Conservation (phyloP, 1,140 invertebrate genomes). For the Papilio xuthus region DNA sequence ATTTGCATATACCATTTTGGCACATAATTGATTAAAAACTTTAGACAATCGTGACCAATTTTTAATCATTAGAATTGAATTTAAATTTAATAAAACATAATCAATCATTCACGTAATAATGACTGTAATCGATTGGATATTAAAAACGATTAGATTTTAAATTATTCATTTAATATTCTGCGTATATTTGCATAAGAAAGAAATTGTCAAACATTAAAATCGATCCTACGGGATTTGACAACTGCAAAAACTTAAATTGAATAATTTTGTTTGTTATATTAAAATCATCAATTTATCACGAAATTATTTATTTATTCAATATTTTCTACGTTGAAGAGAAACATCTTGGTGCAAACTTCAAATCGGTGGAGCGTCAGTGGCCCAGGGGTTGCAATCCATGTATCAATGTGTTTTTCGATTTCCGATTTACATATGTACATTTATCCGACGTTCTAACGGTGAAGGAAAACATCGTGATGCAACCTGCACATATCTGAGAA, state of each 20-base stretch:
- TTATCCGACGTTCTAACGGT: no score
- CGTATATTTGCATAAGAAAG: neutral
- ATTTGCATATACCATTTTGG: neutral
- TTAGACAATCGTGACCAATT: constrained; percentile 12
- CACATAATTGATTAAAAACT: neutral
- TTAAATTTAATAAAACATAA: constrained; percentile 13
- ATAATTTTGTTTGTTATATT: neutral
- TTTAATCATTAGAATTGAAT: neutral
- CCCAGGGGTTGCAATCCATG: no score
- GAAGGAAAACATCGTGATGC: no score
- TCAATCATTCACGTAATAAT: constrained; percentile 2
- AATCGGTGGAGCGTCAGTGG: no score
- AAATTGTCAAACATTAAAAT: neutral
- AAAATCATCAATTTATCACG: no score
- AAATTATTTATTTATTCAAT: no score
- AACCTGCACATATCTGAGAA: no score
- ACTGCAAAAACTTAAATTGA: neutral
- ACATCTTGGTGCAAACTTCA: no score
- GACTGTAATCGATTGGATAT: constrained; percentile 4
- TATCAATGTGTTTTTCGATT: no score
- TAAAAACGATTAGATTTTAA: neutral
- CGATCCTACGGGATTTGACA: neutral
- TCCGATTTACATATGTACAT: no score
- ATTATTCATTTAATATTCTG: constrained; percentile 1
- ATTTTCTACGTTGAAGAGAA: no score